Evolutionary conservation across 2,113 vertebrate genomes (phyloP).

Genomic region (Labeo rohita): DNA sequence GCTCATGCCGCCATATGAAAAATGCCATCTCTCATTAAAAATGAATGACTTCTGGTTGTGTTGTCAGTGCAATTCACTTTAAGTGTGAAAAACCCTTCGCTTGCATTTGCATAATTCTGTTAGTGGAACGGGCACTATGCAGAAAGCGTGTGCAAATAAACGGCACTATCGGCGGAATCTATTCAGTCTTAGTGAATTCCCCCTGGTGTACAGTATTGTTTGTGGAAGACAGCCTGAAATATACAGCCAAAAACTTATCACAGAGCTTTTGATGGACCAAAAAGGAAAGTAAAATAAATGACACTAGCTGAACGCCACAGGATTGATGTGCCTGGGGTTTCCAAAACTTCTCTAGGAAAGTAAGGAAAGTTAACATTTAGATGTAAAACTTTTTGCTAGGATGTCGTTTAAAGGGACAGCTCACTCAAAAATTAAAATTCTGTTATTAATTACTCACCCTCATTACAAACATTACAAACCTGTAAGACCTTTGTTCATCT

Average conservation of each 20-base stretch:
- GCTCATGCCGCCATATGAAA: neutral
- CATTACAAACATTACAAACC: too few species aligned
- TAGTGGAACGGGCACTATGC: neutral
- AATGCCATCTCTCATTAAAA: neutral
- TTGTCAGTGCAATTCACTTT: neutral
- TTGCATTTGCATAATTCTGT: constrained; percentile 9
- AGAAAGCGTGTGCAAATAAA: neutral
- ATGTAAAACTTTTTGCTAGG: neutral
- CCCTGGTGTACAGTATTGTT: constrained; percentile 1
- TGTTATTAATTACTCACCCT: too few species aligned
- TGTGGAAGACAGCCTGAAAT: neutral
- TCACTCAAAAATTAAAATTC: too few species aligned
- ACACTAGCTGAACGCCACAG: neutral
- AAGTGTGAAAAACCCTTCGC: constrained; percentile 11
- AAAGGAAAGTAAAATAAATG: neutral
- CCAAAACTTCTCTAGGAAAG: neutral
- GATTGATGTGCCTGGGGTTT: neutral
- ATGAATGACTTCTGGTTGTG: neutral
- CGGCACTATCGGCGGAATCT: neutral
- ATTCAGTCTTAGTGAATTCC: neutral
- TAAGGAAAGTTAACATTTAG: neutral
- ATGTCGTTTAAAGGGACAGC: neutral
- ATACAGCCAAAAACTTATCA: neutral
- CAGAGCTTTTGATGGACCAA: neutral
- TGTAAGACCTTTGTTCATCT: too few species aligned